phyloP scores from a whole-genome alignment of 2,888 invertebrate species.

The Megastigmus dorsalis region DNA sequence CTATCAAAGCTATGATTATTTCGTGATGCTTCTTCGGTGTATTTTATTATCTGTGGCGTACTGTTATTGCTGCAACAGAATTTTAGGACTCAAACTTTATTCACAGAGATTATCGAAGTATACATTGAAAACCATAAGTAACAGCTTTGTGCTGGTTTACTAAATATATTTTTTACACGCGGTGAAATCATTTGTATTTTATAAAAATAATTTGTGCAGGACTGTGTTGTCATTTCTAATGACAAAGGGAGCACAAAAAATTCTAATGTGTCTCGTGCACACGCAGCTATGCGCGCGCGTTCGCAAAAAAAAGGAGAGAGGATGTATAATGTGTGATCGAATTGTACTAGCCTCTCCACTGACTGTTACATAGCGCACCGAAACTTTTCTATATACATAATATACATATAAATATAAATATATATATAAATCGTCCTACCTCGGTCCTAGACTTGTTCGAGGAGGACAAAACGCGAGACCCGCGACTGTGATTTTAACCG shows the following conservation, averaged over 20 bases:
- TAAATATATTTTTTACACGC: no score
- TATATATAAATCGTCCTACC: constrained; percentile 16
- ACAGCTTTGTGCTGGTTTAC: no score
- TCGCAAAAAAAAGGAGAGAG: not conserved
- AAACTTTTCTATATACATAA: constrained; percentile 44
- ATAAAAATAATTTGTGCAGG: no score
- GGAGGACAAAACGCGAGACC: constrained; percentile 37
- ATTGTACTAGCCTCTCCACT: constrained; percentile 8
- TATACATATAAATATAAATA: constrained; percentile 30
- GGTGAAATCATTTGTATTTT: no score
- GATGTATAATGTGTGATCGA: not conserved
- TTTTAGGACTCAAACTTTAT: no score
- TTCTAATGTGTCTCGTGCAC: not conserved
- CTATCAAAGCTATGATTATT: no score
- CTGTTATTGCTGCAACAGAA: no score
- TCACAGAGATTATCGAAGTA: no score
- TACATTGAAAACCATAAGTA: no score
- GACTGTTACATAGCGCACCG: constrained; percentile 44
- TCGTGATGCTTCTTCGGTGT: no score
- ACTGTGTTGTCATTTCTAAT: no score
- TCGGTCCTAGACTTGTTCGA: constrained; percentile 25
- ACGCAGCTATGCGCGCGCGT: not conserved
- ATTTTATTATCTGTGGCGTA: no score
- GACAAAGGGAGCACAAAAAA: not conserved
- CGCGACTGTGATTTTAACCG: constrained; percentile 55